Evolutionary conservation across 2,888 invertebrate genomes (phyloP).

Genomic region (Xestobium rufovillosum): DNA sequence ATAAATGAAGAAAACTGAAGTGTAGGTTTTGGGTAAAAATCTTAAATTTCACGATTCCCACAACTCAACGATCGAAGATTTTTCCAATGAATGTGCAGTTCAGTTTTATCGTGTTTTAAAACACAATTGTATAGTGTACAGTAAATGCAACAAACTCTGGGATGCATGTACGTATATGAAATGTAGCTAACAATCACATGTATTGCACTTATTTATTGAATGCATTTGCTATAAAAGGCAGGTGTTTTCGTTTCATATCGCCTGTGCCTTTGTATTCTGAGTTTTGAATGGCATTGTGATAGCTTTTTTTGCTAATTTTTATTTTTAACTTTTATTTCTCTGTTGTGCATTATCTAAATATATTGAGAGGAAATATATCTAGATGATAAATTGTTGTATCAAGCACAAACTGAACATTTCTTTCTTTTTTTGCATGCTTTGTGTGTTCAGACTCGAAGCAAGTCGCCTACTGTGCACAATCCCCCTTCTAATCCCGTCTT

Average conservation of each 20-base stretch:
- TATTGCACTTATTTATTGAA: too few relatives aligned
- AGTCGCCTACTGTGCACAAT: conserved; percentile 25
- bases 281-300: conserved; percentile 32
- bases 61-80: too few relatives aligned
- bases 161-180: too few relatives aligned
- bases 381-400: conserved; percentile 23
- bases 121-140: too few relatives aligned
- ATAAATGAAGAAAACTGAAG: too few relatives aligned
- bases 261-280: conserved; percentile 37
- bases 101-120: too few relatives aligned
- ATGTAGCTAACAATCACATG: too few relatives aligned
- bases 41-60: too few relatives aligned
- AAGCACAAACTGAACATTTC: conserved; percentile 30
- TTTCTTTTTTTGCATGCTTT: conserved; percentile 41
- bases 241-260: conserved; percentile 13
- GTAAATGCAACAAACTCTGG: too few relatives aligned
- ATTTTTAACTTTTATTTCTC: conserved; percentile 17
- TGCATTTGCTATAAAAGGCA: too few relatives aligned
- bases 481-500: conserved; percentile 17
- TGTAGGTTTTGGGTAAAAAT: too few relatives aligned
- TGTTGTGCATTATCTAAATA: conserved; percentile 23
- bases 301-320: conserved; percentile 18
- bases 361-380: conserved; percentile 12
- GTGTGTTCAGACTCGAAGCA: conserved; percentile 35
- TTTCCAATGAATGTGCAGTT: too few relatives aligned